phyloP scores from a whole-genome alignment of 1,140 invertebrate genomes.

The Diorhabda elongata region DNA sequence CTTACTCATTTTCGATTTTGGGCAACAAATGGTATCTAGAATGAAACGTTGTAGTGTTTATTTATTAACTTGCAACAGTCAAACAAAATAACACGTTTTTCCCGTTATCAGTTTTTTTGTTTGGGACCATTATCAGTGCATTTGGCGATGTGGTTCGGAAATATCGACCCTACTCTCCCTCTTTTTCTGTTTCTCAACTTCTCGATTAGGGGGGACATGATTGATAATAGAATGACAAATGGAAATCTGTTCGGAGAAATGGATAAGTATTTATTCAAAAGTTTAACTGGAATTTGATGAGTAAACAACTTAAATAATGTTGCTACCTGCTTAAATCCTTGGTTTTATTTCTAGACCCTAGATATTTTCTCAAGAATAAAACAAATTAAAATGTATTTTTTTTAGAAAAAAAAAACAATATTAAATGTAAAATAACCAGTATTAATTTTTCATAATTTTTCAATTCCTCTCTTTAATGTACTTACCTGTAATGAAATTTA shows the following conservation, averaged over 20 bases:
- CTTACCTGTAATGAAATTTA: no score
- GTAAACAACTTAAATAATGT: not conserved
- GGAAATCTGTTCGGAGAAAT: not conserved
- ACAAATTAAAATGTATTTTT: no score
- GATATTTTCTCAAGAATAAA: no score
- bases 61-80: not conserved
- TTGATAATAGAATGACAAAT: slow-evolving; percentile 14
- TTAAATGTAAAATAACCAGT: no score
- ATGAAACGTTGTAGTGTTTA: not conserved
- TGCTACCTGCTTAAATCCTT: not conserved
- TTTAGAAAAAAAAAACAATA: no score
- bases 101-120: not conserved
- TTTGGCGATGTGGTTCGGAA: slow-evolving; percentile 15
- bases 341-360: no score
- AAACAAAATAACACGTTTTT: not conserved
- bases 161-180: slow-evolving; percentile 18
- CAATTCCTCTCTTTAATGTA: no score
- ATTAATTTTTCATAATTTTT: no score
- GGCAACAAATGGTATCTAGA: not conserved
- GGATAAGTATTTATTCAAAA: slow-evolving; percentile 1
- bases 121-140: slow-evolving; percentile 8
- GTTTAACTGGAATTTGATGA: not conserved
- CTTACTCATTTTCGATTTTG: slow-evolving; percentile 12
- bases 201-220: slow-evolving; percentile 6
- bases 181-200: slow-evolving; percentile 4